A percentile compares a stretch with the other conserved stretches of the same genome.
phyloP scores from a whole-genome alignment of 2,797 vertebrate species.

The Gallinago nigripennis region DNA sequence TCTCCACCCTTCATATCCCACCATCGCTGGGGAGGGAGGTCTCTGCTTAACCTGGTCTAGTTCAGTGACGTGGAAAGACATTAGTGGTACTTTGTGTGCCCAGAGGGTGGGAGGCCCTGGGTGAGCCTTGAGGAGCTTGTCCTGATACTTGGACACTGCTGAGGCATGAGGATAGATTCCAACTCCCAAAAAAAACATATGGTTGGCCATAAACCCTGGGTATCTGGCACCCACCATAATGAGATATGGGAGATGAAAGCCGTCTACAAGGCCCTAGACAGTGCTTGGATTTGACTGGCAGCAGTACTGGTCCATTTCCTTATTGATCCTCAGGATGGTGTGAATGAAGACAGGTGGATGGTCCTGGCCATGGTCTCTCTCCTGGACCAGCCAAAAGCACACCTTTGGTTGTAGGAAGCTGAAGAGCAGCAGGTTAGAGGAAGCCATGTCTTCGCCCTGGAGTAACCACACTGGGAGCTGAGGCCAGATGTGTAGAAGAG shows the following conservation, averaged over 20 bases:
- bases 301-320: background rate
- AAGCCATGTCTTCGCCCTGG: background rate
- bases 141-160: background rate
- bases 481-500: background rate
- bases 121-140: background rate
- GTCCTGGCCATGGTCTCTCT: background rate
- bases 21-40: background rate
- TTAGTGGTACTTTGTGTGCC: background rate
- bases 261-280: background rate
- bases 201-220: background rate
- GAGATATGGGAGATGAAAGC: background rate
- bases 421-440: background rate
- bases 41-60: background rate
- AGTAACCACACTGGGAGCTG: background rate
- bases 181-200: background rate
- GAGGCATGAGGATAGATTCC: background rate
- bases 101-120: background rate
- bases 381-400: background rate
- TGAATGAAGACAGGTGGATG: background rate
- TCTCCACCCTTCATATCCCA: background rate
- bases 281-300: background rate
- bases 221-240: background rate
- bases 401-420: background rate
- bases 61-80: background rate
- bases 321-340: background rate